A percentile compares a stretch with the other conserved stretches of the same genome.
Evolutionary conservation across 2,113 vertebrate species (phyloP).

Genomic region (Parus major): DNA sequence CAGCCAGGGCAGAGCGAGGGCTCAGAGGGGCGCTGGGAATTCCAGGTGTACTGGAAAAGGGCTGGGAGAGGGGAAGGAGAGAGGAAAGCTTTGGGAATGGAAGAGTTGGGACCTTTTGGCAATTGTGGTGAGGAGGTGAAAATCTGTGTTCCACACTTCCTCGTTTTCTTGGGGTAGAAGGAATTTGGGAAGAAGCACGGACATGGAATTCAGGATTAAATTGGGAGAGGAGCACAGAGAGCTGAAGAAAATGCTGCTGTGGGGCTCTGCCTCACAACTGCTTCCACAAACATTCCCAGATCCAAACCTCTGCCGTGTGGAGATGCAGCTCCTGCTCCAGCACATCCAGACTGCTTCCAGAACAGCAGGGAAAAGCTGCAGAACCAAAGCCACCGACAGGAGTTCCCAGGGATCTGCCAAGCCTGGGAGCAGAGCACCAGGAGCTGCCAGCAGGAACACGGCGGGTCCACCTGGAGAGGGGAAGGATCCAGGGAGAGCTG

Average conservation of each 20-base stretch:
- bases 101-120: neutral
- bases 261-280: neutral
- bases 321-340: neutral
- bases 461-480: neutral
- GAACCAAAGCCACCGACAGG: neutral
- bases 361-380: neutral
- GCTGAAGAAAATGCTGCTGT: rapidly evolving
- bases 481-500: neutral
- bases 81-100: rapidly evolving
- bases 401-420: neutral
- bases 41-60: neutral
- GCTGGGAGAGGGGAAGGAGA: neutral
- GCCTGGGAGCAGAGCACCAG: neutral
- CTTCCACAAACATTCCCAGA: neutral
- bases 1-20: neutral
- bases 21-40: neutral
- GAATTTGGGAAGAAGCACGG: neutral
- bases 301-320: rapidly evolving
- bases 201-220: neutral
- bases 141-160: neutral
- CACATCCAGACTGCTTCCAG: rapidly evolving
- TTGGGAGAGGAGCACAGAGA: neutral
- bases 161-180: rapidly evolving
- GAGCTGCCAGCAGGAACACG: neutral
- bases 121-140: neutral